Evolutionary conservation across 1,140 invertebrate genomes (phyloP), one percentile per base, ranked within the genome.

Genomic region (Apis dorsata): DNA sequence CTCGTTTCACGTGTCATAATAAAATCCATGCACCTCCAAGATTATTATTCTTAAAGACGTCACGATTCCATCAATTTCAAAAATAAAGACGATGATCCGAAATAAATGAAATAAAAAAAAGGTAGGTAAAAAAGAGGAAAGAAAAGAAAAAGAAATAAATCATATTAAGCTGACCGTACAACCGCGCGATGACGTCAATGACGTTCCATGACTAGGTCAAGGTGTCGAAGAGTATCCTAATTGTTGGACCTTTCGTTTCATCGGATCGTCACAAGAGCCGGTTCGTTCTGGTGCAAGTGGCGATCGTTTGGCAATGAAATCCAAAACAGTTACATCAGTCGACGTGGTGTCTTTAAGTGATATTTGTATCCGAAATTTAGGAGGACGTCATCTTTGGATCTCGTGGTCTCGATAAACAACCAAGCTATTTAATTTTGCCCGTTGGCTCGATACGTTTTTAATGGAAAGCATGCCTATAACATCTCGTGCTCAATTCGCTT

Each of bases 131-230:
- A n/a, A 21, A 13, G n/a, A 15, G 57, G 57, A 15, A 60, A 59
- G 17, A 60, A 55, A 79, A 21, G 53, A 68, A n/a, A 49, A 66
- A 62, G 69, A 88, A 79, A 83, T 81, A 86, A 82, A 88, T 88
- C 82, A 84, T 85, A 44, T n/a, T 63, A 17, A 55, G 78, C 55
- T 73, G 76, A 75, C 68, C 13, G 51, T 68, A 74, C 57, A 75
- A 83, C 68, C 74, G 70, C 60, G 28, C 59, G 21, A 68, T 88
- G 86, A 90, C 84, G 83, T 86, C 28, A 83, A 70, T 79, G 63
- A n/a, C 34, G 69, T 24, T 73, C 62, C 65, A 74, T 85, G 89
- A 90, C 89, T 85, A 87, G 89, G 87, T 90, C 89, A 90, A 84
- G 89, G 84, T 87, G 80, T 44, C 59, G 51, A 72, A 62, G 55